Evolutionary conservation across 2,888 invertebrate species (phyloP).

Genomic region (Ochropleura plecta): DNA sequence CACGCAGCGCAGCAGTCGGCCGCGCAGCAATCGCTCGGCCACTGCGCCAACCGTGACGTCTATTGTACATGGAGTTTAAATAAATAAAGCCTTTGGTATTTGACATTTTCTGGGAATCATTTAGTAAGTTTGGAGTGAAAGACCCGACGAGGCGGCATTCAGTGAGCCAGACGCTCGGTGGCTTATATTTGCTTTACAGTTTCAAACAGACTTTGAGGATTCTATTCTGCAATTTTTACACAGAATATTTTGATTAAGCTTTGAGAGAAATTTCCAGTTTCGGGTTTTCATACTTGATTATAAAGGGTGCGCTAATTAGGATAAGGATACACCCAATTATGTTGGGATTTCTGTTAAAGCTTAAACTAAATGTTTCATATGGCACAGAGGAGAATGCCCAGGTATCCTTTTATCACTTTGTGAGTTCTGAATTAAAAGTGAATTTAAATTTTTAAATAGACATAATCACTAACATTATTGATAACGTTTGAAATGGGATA

Average conservation of each 20-base stretch:
- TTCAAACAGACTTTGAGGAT: background rate
- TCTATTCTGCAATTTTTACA: conserved; percentile 10
- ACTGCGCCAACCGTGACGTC: too few species aligned
- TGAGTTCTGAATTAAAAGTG: background rate
- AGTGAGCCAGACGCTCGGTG: background rate
- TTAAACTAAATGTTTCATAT: background rate
- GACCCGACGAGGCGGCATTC: conserved; percentile 18
- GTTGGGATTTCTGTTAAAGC: background rate
- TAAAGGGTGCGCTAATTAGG: background rate
- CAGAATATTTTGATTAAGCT: background rate
- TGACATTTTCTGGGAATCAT: conserved; percentile 36
- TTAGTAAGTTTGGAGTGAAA: conserved; percentile 21
- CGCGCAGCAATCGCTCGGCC: too few species aligned
- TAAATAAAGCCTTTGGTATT: conserved; percentile 32
- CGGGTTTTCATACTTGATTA: background rate
- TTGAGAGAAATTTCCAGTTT: background rate
- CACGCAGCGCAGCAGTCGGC: too few species aligned
- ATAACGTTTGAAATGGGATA: too few species aligned
- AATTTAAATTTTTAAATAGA: too few species aligned
- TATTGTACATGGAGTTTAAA: too few species aligned
- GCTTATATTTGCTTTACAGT: conserved; percentile 30
- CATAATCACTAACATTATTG: too few species aligned
- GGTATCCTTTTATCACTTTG: background rate
- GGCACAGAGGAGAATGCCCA: background rate
- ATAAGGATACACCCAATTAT: background rate